phyloP scores from a whole-genome alignment of 1,140 invertebrate genomes.

The Sesamia nonagrioides region DNA sequence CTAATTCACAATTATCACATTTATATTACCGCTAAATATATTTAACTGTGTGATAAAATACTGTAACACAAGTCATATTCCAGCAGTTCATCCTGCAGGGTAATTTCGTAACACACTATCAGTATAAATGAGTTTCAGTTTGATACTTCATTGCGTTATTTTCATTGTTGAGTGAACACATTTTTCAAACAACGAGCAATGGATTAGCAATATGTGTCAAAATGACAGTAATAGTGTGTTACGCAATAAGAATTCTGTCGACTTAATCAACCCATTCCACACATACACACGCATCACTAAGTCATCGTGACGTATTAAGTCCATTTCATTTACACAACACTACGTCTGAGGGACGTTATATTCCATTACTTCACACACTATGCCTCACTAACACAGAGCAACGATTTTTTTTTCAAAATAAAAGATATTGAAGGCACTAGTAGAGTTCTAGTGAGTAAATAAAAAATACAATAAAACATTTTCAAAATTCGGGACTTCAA shows the following conservation, averaged over 20 bases:
- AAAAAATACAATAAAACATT: constrained; percentile 32
- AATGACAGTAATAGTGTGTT: no score
- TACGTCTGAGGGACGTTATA: neutral
- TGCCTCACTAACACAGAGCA: constrained; percentile 82
- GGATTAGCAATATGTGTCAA: no score
- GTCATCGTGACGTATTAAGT: neutral
- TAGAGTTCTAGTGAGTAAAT: constrained; percentile 73
- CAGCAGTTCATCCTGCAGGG: neutral
- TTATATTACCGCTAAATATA: neutral
- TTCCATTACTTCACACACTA: constrained; percentile 50
- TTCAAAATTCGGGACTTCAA: constrained; percentile 42
- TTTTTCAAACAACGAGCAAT: no score
- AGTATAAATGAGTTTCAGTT: no score
- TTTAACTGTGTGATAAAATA: neutral
- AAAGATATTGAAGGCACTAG: constrained; percentile 78
- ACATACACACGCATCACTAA: neutral
- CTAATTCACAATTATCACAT: neutral
- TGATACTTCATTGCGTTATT: no score
- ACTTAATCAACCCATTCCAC: neutral
- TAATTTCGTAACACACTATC: no score
- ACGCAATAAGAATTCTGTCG: neutral
- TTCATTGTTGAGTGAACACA: no score
- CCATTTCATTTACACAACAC: neutral
- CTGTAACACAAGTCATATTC: neutral
- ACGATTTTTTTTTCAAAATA: constrained; percentile 66